These are phyloP conservation scores for Columba livia DNA, from an alignment of 2,113 vertebrate species.

Conservation along the genomic window DNA sequence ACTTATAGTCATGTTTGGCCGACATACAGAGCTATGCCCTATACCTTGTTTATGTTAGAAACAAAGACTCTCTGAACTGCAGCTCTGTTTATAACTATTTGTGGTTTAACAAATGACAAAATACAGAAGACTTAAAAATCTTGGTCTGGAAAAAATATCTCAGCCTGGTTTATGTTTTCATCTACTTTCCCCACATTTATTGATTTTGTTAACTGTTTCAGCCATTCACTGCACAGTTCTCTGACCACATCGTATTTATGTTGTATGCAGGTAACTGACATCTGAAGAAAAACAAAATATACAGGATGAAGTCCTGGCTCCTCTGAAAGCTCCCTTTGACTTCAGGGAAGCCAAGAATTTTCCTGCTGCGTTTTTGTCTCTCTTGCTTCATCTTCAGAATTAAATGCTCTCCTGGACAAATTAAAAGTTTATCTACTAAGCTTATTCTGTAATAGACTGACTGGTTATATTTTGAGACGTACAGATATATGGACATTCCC, in stretches of 20 bases:
- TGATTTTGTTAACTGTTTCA: constrained; percentile 72
- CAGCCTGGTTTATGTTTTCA: constrained; percentile 76
- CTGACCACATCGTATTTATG: constrained; percentile 16
- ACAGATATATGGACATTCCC: neutral
- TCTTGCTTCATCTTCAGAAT: constrained; percentile 16
- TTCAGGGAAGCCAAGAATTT: neutral
- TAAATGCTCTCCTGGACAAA: neutral
- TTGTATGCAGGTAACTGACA: constrained; percentile 45
- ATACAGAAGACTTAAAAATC: constrained; percentile 78
- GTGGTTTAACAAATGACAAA: constrained; percentile 78
- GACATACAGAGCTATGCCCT: constrained; percentile 60
- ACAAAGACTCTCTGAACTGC: constrained; percentile 66
- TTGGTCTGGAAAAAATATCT: constrained; percentile 72
- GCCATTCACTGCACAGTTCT: constrained; percentile 21
- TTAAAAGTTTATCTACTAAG: neutral
- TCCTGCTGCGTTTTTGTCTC: neutral
- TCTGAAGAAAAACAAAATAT: constrained; percentile 44
- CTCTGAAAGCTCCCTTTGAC: constrained; percentile 25
- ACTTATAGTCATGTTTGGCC: constrained; percentile 54
- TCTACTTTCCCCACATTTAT: constrained; percentile 61
- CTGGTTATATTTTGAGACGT: neutral
- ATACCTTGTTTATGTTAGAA: constrained; percentile 76
- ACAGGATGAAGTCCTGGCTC: neutral
- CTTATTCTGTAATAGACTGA: neutral
- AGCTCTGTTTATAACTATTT: constrained; percentile 71